Base-by-base conservation (phyloP, 2,797 vertebrate species). In the Peromyscus eremicus region DNA sequence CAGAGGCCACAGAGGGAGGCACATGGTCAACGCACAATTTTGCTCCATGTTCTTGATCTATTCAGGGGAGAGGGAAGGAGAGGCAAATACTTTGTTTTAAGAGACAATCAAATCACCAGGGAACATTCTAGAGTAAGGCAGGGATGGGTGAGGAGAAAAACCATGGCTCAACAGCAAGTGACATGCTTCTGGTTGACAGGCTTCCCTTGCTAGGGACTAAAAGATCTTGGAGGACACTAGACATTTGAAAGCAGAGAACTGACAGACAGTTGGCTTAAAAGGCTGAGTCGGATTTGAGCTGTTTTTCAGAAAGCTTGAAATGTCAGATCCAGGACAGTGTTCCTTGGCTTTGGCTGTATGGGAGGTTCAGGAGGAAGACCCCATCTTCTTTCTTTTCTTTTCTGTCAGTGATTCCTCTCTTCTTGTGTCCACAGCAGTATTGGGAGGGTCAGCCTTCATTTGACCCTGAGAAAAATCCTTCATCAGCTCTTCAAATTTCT, bases 401-500 rank as follows among this genome's bases (percentile, higher is more conserved):
- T 5, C 32, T 71, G 81, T 66, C 46, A 87, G 27, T 46, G 37
- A 86, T 32, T 94, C 52, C 43, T 86, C 92, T 83, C 55, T 88
- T 88, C 68, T 62, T n/a, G 96, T 94, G 46, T 92, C 85, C 62
- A 83, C 19, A 76, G 76, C 29, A 96, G 11, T 87, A 94, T 86
- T 82, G 76, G 25, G 19, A 95, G n/a, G 49, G 52, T 71, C 40
- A 93, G 76, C 3, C 57, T 93, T 87, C 75, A 73, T 64, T 71
- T 96, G 68, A 52, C 73, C n/a, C 64, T 62, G 81, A 76, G 91
- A 93, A 97, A 94, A 93, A 92, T 85, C 27, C 84, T 96, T 84
- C 40, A 90, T 43, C 77, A 85, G 89, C 34, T 97, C 80, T 96
- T 95, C 46, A 25, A 91, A 84, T 16, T 92, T 95, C 55, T 49